Base-by-base conservation (phyloP, 2,113 vertebrate species). In the Platanista minor region DNA sequence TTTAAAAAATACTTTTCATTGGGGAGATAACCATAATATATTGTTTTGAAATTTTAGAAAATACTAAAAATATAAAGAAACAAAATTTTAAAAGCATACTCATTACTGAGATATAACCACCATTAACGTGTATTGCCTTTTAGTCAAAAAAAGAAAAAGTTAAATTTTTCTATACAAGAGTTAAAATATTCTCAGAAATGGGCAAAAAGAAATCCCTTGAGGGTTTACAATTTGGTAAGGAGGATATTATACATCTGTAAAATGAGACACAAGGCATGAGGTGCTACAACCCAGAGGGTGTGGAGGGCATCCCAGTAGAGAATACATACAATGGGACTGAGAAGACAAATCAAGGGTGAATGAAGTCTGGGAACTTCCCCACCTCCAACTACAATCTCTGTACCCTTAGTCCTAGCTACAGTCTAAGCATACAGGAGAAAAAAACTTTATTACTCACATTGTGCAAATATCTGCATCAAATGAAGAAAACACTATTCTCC, bases 401-500 rank as follows among this genome's bases (percentile, higher is more conserved):
- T n/a, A 62, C 6, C 29, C 29, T 54, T 17, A 92, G 2, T 6
- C 15, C 29, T 31, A 74, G 14, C 23, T 57, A 74, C 4, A 52
- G 9, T 84, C 25, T 43, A 89, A 78, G 12, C 59, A 4, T 49
- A 85, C 9, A 57, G 39, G 46, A 36, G 71, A 25, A 92, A 92
- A 74, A 87, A 36, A 25, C 4, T 9, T 14, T 86, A 0, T 31
- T 87, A 98, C 99, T 99, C 98, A 99, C 99, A 99, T 99, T 91
- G 99, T 99, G 97, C 99, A 99, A 97, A 99, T 98, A 96, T 99
- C 99, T 4, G 99, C 99, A 98, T 99, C 99, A 96, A 99, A 99
- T 91, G 99, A 99, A 95, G 99, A 99, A 98, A 99, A 99, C 15
- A 99, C 98, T 67, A 99, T 99, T 91, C 99, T 99, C 90, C 99